These are phyloP conservation scores for Catagonus wagneri DNA, from an alignment of 2,113 vertebrate species.

Conservation along the genomic window DNA sequence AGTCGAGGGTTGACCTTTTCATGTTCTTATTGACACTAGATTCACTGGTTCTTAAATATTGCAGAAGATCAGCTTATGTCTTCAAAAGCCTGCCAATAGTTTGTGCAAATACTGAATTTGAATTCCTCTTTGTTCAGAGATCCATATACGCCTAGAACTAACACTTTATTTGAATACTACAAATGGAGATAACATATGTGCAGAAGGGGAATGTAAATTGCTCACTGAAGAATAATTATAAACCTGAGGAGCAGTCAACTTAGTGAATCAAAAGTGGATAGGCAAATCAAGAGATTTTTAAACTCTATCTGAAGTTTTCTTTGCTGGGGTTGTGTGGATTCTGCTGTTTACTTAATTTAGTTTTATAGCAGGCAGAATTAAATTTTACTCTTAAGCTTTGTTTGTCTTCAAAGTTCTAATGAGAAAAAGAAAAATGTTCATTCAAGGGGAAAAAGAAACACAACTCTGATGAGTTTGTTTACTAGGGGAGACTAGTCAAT, in stretches of 20 bases:
- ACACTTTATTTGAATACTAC: background rate
- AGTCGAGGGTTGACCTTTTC: background rate
- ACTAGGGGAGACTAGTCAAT: background rate
- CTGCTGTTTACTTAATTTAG: background rate
- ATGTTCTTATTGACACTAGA: background rate
- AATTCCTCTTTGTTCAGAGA: background rate
- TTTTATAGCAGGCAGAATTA: background rate
- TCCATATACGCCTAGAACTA: background rate
- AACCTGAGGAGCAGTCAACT: background rate
- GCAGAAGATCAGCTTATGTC: background rate
- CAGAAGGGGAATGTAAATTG: background rate
- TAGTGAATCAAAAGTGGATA: background rate
- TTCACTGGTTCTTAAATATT: background rate
- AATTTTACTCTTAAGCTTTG: background rate
- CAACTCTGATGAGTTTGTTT: background rate
- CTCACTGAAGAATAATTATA: background rate
- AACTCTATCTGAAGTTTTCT: background rate
- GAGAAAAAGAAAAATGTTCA: slow-evolving; percentile 22
- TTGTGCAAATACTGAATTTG: background rate
- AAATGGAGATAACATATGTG: background rate
- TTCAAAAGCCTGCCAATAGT: background rate
- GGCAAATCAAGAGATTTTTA: background rate
- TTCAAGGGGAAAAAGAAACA: background rate
- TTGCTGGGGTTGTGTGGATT: background rate
- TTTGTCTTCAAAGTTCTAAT: slow-evolving; percentile 27